phyloP scores from a whole-genome alignment of 2,888 invertebrate genomes.

The Hipparchia sbordonii region DNA sequence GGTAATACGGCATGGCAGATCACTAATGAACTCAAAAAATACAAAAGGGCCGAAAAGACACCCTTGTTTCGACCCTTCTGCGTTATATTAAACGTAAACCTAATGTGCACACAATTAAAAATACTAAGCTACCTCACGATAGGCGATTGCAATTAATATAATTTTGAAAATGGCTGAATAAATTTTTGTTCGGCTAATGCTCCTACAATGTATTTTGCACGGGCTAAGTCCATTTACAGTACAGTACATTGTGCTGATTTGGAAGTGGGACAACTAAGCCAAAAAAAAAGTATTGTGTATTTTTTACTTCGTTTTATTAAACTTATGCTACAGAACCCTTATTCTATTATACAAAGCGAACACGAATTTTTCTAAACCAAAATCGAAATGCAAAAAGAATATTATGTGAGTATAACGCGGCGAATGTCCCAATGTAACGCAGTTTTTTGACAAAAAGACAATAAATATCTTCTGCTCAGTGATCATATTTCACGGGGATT shows the following conservation, averaged over 20 bases:
- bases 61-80: neutral
- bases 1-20: neutral
- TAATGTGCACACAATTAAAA: no score
- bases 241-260: no score
- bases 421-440: constrained; percentile 7
- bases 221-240: no score
- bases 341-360: neutral
- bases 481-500: constrained; percentile 44
- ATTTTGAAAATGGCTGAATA: no score
- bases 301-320: neutral
- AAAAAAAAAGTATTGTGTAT: neutral
- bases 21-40: neutral
- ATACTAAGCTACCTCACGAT: no score
- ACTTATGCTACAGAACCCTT: neutral
- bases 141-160: no score
- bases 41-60: neutral
- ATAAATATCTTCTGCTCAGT: constrained; percentile 40
- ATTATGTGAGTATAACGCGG: constrained; percentile 14
- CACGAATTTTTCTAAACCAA: neutral
- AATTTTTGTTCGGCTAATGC: no score
- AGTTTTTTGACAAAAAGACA: constrained; percentile 41
- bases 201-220: no score
- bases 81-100: neutral
- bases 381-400: constrained; percentile 9
- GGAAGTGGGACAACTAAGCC: no score